phyloP scores from a whole-genome alignment of 2,113 vertebrate genomes.

The Delphinus delphis region DNA sequence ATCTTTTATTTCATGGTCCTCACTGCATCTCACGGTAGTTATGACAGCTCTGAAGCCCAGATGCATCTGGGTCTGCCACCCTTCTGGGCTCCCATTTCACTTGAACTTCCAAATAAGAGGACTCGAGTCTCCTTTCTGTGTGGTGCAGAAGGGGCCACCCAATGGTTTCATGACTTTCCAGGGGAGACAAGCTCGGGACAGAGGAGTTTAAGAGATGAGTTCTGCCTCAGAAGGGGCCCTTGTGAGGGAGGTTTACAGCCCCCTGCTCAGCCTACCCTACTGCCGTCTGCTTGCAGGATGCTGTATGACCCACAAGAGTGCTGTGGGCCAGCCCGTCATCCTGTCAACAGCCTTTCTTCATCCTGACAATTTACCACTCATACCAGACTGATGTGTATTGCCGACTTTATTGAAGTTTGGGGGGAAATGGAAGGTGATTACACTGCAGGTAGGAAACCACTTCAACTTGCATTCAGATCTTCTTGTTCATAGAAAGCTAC shows the following conservation, averaged over 20 bases:
- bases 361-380: neutral
- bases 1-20: neutral
- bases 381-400: neutral
- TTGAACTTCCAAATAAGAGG: neutral
- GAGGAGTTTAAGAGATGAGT: neutral
- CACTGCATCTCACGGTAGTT: neutral
- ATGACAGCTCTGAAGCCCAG: neutral
- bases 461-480: slow-evolving; percentile 8
- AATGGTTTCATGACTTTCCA: neutral
- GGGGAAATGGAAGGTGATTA: slow-evolving; percentile 52
- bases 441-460: neutral
- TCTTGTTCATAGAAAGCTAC: neutral
- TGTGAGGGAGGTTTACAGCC: neutral
- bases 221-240: neutral
- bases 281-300: neutral
- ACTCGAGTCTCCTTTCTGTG: neutral
- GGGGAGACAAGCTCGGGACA: neutral
- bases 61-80: neutral
- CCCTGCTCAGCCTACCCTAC: fast-evolving
- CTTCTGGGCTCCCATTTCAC: neutral
- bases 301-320: too few relatives aligned
- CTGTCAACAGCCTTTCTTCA: neutral
- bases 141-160: neutral
- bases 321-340: fast-evolving
- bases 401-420: neutral